phyloP scores from a whole-genome alignment of 2,113 vertebrate genomes.

The Grallaria varia region DNA sequence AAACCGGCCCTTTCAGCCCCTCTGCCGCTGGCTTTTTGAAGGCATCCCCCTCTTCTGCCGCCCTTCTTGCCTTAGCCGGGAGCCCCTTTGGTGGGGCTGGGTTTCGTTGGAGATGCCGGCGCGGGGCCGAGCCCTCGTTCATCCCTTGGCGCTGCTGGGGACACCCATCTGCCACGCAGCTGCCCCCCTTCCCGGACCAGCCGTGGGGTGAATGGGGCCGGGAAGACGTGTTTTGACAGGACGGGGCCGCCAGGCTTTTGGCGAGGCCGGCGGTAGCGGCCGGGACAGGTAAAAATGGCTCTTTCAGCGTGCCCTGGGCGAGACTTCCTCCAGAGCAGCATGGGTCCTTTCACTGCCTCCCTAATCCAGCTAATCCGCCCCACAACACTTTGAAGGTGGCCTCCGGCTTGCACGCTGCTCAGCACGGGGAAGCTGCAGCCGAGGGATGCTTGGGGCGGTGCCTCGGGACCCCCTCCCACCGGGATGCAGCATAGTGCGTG shows the following conservation, averaged over 20 bases:
- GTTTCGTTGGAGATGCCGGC: conserved; percentile 75
- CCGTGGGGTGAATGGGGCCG: conserved; percentile 13
- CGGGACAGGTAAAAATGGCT: conserved; percentile 84
- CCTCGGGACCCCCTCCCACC: background rate
- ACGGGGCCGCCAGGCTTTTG: conserved; percentile 59
- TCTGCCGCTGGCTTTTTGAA: conserved; percentile 70
- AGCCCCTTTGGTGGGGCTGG: conserved; percentile 72
- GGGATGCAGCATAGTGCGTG: fast-evolving
- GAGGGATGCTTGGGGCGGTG: background rate
- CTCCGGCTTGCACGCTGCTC: conserved; percentile 69
- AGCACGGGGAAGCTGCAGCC: background rate
- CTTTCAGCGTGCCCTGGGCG: conserved; percentile 82
- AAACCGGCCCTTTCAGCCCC: conserved; percentile 57
- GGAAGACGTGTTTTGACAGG: conserved; percentile 70
- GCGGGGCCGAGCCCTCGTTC: conserved; percentile 42
- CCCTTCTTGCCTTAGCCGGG: conserved; percentile 70
- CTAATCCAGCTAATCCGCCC: conserved; percentile 96
- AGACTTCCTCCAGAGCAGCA: conserved; percentile 89
- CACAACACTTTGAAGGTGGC: conserved; percentile 92
- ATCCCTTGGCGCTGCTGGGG: conserved; percentile 10
- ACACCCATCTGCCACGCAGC: conserved; percentile 64
- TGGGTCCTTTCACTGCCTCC: conserved; percentile 88
- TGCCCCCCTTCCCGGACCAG: background rate
- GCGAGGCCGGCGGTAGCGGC: conserved; percentile 66
- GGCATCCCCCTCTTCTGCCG: conserved; percentile 67